A percentile compares a stretch with the other conserved stretches of the same genome.
Conservation (phyloP, 2,113 vertebrate genomes). For the Irena cyanogastra region DNA sequence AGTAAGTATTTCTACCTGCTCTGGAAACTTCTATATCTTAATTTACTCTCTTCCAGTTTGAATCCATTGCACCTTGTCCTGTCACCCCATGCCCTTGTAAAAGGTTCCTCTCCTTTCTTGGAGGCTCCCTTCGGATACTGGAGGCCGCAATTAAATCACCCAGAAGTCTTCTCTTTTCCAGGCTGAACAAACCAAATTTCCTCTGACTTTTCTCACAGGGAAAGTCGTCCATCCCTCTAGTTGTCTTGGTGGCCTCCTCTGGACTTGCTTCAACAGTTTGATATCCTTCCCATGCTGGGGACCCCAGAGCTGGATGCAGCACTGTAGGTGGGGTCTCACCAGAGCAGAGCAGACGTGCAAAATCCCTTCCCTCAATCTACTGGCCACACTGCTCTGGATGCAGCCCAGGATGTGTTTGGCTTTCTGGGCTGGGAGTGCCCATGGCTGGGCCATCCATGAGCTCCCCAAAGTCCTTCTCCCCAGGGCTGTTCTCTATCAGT, state of each 20-base stretch:
- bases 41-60: background rate
- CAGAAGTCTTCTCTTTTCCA: background rate
- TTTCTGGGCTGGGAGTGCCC: accelerated
- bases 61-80: background rate
- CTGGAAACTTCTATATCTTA: background rate
- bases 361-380: accelerated
- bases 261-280: accelerated
- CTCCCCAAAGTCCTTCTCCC: background rate
- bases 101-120: background rate
- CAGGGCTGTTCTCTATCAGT: accelerated
- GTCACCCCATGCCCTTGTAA: background rate
- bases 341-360: background rate
- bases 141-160: background rate
- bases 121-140: background rate
- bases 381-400: accelerated
- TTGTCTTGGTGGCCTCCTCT: background rate
- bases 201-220: background rate
- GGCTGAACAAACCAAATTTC: background rate
- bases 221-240: background rate
- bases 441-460: accelerated
- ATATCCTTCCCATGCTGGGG: background rate
- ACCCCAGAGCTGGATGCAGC: background rate
- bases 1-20: background rate
- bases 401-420: accelerated
- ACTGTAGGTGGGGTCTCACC: background rate